A percentile compares a stretch with the other conserved stretches of the same genome.
phyloP scores from a whole-genome alignment of 2,888 invertebrate genomes.

The Neria commutata region DNA sequence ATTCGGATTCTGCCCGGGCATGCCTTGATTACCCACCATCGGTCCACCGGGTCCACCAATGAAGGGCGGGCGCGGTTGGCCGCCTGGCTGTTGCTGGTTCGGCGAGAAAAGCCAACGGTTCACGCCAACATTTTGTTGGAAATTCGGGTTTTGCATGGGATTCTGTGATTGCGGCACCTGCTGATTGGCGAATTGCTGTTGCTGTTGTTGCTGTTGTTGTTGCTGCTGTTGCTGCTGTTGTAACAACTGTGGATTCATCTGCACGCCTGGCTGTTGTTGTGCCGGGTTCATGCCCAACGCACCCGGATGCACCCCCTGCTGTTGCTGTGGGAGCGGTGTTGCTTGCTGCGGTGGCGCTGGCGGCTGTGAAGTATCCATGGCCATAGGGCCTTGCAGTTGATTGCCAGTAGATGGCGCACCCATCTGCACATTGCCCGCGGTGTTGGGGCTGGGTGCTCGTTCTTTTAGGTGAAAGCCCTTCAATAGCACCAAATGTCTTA shows the following conservation, averaged over 20 bases:
- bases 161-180: slow-evolving; percentile 48
- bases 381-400: slow-evolving; percentile 31
- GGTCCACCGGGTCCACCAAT: slow-evolving; percentile 38
- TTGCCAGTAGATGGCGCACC: slow-evolving; percentile 31
- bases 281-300: slow-evolving; percentile 29
- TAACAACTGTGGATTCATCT: slow-evolving; percentile 32
- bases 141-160: slow-evolving; percentile 51
- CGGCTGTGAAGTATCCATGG: slow-evolving; percentile 39
- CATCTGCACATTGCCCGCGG: slow-evolving; percentile 42
- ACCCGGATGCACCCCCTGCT: slow-evolving; percentile 26
- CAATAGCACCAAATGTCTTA: slow-evolving; percentile 78
- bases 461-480: slow-evolving; percentile 76
- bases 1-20: slow-evolving; percentile 59
- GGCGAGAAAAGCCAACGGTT: slow-evolving; percentile 53
- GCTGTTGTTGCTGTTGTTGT: slow-evolving; percentile 44
- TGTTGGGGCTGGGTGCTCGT: slow-evolving; percentile 69
- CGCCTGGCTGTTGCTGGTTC: slow-evolving; percentile 41
- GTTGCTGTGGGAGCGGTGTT: slow-evolving; percentile 16
- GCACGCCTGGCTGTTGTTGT: slow-evolving; percentile 25
- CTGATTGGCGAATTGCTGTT: slow-evolving; percentile 42
- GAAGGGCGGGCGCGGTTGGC: slow-evolving; percentile 39
- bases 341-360: slow-evolving; percentile 42
- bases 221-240: slow-evolving; percentile 44
- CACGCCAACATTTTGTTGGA: slow-evolving; percentile 49
- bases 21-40: slow-evolving; percentile 7